Percentiles rank a stretch among this genome's conserved stretches.
Conservation (phyloP, 2,113 vertebrate species). For the Hydropotes inermis region DNA sequence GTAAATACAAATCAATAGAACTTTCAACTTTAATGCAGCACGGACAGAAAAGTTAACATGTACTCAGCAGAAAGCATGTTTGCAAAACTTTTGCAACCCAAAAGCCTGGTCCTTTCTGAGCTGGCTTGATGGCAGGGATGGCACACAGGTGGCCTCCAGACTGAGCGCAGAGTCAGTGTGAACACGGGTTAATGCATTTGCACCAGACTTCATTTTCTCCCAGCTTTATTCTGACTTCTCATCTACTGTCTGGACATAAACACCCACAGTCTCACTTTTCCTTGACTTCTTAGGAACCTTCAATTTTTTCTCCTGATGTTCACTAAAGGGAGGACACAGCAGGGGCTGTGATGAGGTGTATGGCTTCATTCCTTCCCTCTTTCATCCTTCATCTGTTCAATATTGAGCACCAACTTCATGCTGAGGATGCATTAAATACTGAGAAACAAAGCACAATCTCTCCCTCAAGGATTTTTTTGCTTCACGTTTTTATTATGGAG, state of each 20-base stretch:
- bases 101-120: not conserved
- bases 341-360: not conserved
- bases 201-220: not conserved
- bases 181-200: accelerated
- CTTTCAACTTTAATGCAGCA: not conserved
- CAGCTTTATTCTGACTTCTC: not conserved
- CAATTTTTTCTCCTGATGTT: not conserved
- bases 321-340: not conserved
- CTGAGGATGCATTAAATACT: not conserved
- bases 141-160: not conserved
- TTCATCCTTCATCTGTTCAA: not conserved
- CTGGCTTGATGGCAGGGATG: not conserved
- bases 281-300: not conserved
- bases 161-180: accelerated
- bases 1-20: not conserved
- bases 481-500: not conserved
- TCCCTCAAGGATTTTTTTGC: not conserved
- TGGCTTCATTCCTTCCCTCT: not conserved
- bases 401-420: accelerated
- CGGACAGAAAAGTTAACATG: not conserved
- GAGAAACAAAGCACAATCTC: not conserved
- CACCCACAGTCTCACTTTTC: too few relatives aligned
- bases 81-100: not conserved
- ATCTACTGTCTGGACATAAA: not conserved
- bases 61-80: not conserved